A percentile compares a stretch with the other conserved stretches of the same genome.
phyloP scores from a whole-genome alignment of 1,140 invertebrate species.

The Goniozus legneri region DNA sequence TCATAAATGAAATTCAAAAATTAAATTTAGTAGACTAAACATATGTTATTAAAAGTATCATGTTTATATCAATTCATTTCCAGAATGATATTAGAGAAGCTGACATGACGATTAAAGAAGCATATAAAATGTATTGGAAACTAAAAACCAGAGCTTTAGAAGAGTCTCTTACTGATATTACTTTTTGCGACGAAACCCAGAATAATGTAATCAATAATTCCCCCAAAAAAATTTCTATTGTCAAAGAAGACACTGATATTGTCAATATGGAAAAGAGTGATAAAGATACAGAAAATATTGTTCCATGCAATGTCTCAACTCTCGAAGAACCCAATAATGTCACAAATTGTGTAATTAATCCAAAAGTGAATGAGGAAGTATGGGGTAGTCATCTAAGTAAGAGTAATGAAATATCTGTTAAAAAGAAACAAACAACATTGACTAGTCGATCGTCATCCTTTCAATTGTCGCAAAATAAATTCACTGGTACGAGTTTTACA shows the following conservation, averaged over 20 bases:
- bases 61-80: conserved; percentile 54
- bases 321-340: background rate
- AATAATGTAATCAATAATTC: conserved; percentile 24
- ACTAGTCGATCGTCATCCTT: conserved; percentile 46
- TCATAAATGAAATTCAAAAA: background rate
- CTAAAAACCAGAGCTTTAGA: conserved; percentile 71
- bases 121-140: conserved; percentile 78
- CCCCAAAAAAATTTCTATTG: background rate
- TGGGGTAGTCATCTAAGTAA: conserved; percentile 63
- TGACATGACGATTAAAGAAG: conserved; percentile 64
- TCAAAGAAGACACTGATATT: background rate
- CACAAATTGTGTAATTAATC: background rate
- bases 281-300: conserved; percentile 24
- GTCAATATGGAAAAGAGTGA: background rate
- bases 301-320: conserved; percentile 26
- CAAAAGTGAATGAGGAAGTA: conserved; percentile 42
- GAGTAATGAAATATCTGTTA: conserved; percentile 27
- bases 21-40: conserved; percentile 33
- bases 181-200: conserved; percentile 29
- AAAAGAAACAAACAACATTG: conserved; percentile 31
- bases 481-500: conserved; percentile 64
- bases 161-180: conserved; percentile 60
- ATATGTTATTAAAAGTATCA: conserved; percentile 66
- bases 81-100: conserved; percentile 77
- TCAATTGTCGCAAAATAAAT: conserved; percentile 67